These are phyloP conservation scores for Mustela lutreola DNA, from an alignment of 2,113 vertebrate species.

Conservation along the genomic window DNA sequence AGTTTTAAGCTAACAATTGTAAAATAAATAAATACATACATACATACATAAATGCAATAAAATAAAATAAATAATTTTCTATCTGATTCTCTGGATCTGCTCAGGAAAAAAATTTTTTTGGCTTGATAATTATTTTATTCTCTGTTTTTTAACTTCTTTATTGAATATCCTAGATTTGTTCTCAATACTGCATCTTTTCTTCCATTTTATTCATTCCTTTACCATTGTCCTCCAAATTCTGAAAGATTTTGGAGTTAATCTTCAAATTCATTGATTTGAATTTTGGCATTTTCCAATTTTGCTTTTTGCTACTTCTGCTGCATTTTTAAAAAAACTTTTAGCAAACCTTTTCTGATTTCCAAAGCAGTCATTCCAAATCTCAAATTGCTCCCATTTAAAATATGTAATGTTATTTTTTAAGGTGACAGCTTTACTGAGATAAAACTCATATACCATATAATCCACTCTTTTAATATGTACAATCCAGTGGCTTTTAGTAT, in stretches of 20 bases:
- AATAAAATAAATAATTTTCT: not conserved
- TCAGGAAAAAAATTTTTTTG: not conserved
- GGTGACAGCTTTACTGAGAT: not conserved
- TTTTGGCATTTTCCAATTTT: conserved; percentile 22
- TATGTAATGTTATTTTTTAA: not conserved
- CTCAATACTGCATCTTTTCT: not conserved
- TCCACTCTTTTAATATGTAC: not conserved
- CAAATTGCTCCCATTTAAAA: conserved; percentile 4
- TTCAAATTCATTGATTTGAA: conserved; percentile 36
- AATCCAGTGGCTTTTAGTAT: not conserved
- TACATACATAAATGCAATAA: not conserved
- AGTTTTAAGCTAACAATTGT: not conserved
- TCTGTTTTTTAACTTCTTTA: not conserved
- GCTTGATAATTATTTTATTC: not conserved
- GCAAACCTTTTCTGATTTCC: not conserved
- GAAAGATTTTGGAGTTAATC: not conserved
- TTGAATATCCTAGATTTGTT: not conserved
- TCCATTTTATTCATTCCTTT: not conserved
- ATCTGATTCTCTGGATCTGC: not conserved
- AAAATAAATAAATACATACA: not conserved
- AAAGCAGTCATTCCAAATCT: conserved; percentile 20
- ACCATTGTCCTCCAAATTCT: conserved; percentile 22
- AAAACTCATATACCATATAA: not conserved
- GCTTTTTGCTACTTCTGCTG: not conserved
- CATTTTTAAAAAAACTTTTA: not conserved